These are phyloP conservation scores for Rhinichthys klamathensis DNA, from an alignment of 2,113 vertebrate species.

Conservation along the genomic window DNA sequence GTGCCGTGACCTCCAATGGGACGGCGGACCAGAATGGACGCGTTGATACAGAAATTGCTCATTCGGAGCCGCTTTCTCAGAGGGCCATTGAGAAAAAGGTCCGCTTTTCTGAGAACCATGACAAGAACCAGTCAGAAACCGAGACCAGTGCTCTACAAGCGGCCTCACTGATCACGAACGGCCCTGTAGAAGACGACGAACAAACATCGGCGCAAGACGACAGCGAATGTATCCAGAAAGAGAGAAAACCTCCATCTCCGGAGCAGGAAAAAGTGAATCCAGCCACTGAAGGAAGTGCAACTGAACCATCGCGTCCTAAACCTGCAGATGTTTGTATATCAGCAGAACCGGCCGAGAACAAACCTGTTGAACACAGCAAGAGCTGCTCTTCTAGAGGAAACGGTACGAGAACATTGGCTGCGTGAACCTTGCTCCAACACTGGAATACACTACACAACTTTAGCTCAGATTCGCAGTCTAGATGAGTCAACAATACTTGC, in stretches of 20 bases:
- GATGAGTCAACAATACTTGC: too few species aligned
- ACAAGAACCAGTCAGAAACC: slow-evolving; percentile 43
- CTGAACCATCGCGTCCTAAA: neutral
- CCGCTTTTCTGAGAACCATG: slow-evolving; percentile 69
- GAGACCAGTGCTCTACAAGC: neutral
- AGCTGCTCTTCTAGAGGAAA: slow-evolving; percentile 3
- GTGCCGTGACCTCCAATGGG: neutral
- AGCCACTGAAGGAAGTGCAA: neutral
- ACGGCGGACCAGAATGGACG: neutral
- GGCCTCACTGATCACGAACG: slow-evolving; percentile 50
- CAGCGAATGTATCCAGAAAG: neutral
- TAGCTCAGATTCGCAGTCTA: too few species aligned
- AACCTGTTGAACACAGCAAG: neutral
- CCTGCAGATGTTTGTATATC: neutral
- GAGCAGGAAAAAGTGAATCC: neutral
- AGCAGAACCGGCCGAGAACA: neutral
- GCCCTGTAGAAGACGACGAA: slow-evolving; percentile 19
- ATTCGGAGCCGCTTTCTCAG: slow-evolving; percentile 44
- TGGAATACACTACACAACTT: too few species aligned
- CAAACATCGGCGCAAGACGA: neutral
- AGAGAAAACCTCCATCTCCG: neutral
- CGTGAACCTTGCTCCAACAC: too few species aligned
- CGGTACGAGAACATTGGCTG: neutral
- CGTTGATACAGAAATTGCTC: neutral
- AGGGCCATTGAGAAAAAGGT: slow-evolving; percentile 72